Percentiles rank a stretch among this genome's conserved stretches.
Evolutionary conservation across 2,888 invertebrate genomes (phyloP).

Genomic region (Acanthoscelides obtectus): DNA sequence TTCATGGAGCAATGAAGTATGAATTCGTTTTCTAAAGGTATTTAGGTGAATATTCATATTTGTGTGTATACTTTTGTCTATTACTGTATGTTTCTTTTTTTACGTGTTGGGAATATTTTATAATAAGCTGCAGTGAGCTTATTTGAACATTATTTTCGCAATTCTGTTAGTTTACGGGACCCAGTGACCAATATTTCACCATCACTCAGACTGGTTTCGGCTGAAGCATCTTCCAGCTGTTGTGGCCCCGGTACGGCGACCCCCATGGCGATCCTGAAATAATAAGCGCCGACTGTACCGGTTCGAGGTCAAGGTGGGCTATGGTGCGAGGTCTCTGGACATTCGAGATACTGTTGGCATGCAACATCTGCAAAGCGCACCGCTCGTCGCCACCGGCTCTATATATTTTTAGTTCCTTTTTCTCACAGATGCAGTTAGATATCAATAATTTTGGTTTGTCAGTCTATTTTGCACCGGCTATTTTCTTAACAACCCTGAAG

Average conservation of each 20-base stretch:
- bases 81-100: too few relatives aligned
- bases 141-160: too few relatives aligned
- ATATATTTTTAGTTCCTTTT: background rate
- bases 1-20: too few relatives aligned
- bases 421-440: background rate
- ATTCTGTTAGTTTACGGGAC: background rate
- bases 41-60: too few relatives aligned
- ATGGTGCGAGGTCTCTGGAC: background rate
- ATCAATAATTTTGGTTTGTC: background rate
- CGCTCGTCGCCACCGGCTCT: background rate
- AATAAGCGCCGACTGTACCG: background rate
- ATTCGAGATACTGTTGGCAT: background rate
- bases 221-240: background rate
- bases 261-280: background rate
- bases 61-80: too few relatives aligned
- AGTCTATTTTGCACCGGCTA: background rate
- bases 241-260: background rate
- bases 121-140: too few relatives aligned
- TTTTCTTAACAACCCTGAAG: too few relatives aligned
- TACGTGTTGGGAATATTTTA: too few relatives aligned
- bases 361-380: background rate
- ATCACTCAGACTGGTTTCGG: background rate
- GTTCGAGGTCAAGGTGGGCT: background rate
- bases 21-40: too few relatives aligned
- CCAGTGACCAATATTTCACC: background rate